Base-by-base conservation (phyloP, 2,113 vertebrate species). In the Callopanchax toddi region DNA sequence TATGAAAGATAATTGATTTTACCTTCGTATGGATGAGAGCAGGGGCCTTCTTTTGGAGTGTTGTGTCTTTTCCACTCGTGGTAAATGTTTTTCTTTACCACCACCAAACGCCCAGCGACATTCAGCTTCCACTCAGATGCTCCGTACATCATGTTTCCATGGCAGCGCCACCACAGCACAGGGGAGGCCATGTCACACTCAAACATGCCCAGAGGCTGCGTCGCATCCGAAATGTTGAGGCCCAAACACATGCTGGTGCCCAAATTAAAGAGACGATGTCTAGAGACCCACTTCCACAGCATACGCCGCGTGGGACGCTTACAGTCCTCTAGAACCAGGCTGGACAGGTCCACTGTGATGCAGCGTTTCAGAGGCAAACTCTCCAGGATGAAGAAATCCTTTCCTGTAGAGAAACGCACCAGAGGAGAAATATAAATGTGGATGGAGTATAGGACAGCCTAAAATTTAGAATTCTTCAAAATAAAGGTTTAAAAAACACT, bases 231-330 rank as follows among this genome's bases (percentile, higher is more conserved):
- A 22, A 92, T 50, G 71, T 95, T 93, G 62, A 97, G 89, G 25
- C 95, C 97, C 0, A 99, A 92, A 51, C 96, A 99, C 36, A 72
- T 78, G 23, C 89, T 93, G 77, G 84, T 89, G 67, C 94, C 94
- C 25, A 95, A 11, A 57, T 97, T 96, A 84, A 95, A 97, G 21
- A 99, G 95, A 5, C 80, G 93, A 53, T 80, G 92, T 16, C 89
- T 90, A 40, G 96, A 96, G 2, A 94, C 95, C 97, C 97, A 98
- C 87, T 96, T 98, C 97, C 97, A 99, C 3, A 97, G 78, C 95
- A 96, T 94, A 64, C 81, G 29, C 10, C 90, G 69, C 1, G 93
- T 94, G 5, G 91, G 89, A 7, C 53, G 87, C 39, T 85, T 7
- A 0, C 96, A 99, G 66, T 92, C 91, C 71, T 93, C 89, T 75